Percentiles rank a stretch among this genome's conserved stretches.
Conservation (phyloP, 2,888 invertebrate species). For the Synergus itoensis region DNA sequence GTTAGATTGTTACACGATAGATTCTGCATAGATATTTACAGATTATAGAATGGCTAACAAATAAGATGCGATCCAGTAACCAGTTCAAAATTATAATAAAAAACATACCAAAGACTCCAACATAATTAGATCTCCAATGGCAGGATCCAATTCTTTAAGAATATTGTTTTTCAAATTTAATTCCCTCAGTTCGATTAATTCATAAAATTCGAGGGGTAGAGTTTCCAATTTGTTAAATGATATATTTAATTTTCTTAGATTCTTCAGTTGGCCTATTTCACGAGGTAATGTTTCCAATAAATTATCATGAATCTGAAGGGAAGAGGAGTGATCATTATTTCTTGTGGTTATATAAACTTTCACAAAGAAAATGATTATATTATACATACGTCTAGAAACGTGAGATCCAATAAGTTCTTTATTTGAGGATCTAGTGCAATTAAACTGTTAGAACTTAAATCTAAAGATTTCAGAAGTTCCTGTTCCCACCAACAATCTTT, state of each 20-base stretch:
- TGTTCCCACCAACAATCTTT: slow-evolving; percentile 91
- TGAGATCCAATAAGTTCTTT: slow-evolving; percentile 83
- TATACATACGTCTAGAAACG: slow-evolving; percentile 84
- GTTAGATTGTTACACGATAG: slow-evolving; percentile 88
- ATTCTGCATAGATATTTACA: slow-evolving; percentile 80
- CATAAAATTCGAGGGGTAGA: slow-evolving; percentile 84
- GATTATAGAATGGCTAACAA: background rate
- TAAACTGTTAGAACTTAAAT: slow-evolving; percentile 87
- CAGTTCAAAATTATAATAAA: slow-evolving; percentile 34
- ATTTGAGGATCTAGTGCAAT: slow-evolving; percentile 83
- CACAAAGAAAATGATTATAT: background rate
- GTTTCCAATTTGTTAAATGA: slow-evolving; percentile 84
- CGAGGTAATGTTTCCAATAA: slow-evolving; percentile 85
- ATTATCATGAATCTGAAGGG: slow-evolving; percentile 90
- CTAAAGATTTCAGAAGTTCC: slow-evolving; percentile 87
- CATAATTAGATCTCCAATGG: slow-evolving; percentile 89
- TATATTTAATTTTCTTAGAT: slow-evolving; percentile 84
- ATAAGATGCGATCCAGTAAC: too few relatives aligned
- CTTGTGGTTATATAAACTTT: slow-evolving; percentile 1
- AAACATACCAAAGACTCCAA: slow-evolving; percentile 85
- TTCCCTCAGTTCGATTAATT: slow-evolving; percentile 84
- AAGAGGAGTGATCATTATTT: slow-evolving; percentile 46
- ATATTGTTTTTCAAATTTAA: slow-evolving; percentile 88
- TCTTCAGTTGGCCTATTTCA: slow-evolving; percentile 85
- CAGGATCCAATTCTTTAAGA: slow-evolving; percentile 83